Evolutionary conservation across 2,797 vertebrate species (phyloP).

Genomic region (Huso huso): DNA sequence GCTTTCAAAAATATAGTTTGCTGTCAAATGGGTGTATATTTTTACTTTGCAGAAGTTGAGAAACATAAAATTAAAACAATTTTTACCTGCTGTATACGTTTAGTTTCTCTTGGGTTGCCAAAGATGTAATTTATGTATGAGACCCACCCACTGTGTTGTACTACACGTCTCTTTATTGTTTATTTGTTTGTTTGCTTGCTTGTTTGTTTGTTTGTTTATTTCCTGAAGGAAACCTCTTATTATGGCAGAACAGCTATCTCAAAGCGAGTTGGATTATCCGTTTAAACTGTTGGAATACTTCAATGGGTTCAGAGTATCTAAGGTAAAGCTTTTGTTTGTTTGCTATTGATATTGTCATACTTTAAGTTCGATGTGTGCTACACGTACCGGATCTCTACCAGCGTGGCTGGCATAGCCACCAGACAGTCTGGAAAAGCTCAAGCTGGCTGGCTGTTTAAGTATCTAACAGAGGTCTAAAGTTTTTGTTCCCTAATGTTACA

Average conservation of each 20-base stretch:
- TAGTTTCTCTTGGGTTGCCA: not conserved
- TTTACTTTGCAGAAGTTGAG: not conserved
- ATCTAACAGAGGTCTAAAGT: no score
- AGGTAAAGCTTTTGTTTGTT: slow-evolving; percentile 35
- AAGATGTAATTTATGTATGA: not conserved
- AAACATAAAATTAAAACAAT: not conserved
- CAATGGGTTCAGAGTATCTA: slow-evolving; percentile 59
- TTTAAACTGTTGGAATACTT: slow-evolving; percentile 64
- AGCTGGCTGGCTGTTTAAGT: no score
- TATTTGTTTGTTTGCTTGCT: no score
- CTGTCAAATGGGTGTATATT: no score
- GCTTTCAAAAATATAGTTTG: no score
- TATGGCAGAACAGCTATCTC: slow-evolving; percentile 61
- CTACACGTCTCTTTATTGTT: not conserved
- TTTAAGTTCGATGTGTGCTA: no score
- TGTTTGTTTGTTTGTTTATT: slow-evolving; percentile 2
- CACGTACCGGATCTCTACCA: no score
- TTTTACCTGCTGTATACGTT: not conserved
- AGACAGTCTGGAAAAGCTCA: no score
- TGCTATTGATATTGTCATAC: not conserved
- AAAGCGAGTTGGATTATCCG: slow-evolving; percentile 62
- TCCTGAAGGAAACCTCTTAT: not conserved
- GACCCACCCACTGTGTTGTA: not conserved
- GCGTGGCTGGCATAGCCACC: no score
- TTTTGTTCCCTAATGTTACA: no score